A percentile compares a stretch with the other conserved stretches of the same genome.
Conservation (phyloP, 2,888 invertebrate species). For the Lasioglossum lativentre region DNA sequence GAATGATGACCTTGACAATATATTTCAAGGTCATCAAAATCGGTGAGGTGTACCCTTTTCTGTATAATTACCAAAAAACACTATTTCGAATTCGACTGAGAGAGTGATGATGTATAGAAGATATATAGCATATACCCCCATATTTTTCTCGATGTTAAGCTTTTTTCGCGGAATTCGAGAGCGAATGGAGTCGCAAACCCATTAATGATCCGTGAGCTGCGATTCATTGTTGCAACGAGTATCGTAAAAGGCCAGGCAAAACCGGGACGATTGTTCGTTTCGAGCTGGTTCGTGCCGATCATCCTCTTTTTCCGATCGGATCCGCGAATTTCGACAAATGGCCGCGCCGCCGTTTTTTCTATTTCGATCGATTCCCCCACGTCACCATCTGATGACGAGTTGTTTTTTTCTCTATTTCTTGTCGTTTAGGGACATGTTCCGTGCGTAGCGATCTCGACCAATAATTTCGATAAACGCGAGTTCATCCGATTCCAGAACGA, state of each 20-base stretch:
- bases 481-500: constrained; percentile 39
- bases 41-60: too few species aligned
- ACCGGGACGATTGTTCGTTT: constrained; percentile 42
- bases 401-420: neutral
- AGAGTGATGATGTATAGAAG: constrained; percentile 69
- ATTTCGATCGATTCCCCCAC: constrained; percentile 22
- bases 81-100: constrained; percentile 80
- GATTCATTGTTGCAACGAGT: constrained; percentile 39
- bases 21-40: too few species aligned
- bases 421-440: neutral
- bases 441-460: constrained; percentile 53
- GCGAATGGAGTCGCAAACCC: constrained; percentile 66
- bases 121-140: constrained; percentile 78
- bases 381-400: neutral
- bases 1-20: too few species aligned
- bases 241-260: constrained; percentile 11
- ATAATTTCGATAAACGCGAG: constrained; percentile 41
- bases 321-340: constrained; percentile 36
- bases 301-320: constrained; percentile 23
- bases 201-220: constrained; percentile 23
- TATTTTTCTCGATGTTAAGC: constrained; percentile 84
- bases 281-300: constrained; percentile 40
- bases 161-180: constrained; percentile 78
- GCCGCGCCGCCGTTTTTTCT: neutral
- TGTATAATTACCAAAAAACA: too few species aligned